These are phyloP conservation scores for Alfaro cultratus DNA, from an alignment of 2,797 vertebrate species.

Conservation along the genomic window DNA sequence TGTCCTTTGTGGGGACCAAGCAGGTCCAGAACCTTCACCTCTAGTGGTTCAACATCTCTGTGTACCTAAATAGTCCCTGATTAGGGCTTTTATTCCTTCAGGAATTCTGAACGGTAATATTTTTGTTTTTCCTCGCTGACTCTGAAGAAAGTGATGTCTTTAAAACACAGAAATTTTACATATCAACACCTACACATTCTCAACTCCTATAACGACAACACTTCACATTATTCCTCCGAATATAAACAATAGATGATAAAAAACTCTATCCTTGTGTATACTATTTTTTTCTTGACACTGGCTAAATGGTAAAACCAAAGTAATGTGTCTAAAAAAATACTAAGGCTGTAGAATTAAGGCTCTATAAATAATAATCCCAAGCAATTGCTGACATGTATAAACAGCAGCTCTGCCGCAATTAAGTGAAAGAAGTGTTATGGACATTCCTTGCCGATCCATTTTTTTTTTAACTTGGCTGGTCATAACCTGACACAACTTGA, in stretches of 20 bases:
- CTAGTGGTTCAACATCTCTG: conserved; percentile 71
- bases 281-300: conserved; percentile 29
- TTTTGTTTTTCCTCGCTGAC: conserved; percentile 39
- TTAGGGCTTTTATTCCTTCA: conserved; percentile 68
- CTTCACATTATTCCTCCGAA: conserved; percentile 31
- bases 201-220: conserved; percentile 18
- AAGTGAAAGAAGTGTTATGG: conserved; percentile 43
- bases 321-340: conserved; percentile 28
- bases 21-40: conserved; percentile 46
- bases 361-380: conserved; percentile 42
- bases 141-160: conserved; percentile 67
- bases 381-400: conserved; percentile 36
- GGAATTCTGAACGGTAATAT: conserved; percentile 55
- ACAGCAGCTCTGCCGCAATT: conserved; percentile 29
- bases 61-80: conserved; percentile 69
- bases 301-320: conserved; percentile 23
- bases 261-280: conserved; percentile 3
- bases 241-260: conserved; percentile 20
- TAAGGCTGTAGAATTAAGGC: conserved; percentile 67
- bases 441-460: conserved; percentile 51
- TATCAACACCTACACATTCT: conserved; percentile 40
- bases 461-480: conserved; percentile 32
- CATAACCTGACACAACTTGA: conserved; percentile 44
- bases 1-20: conserved; percentile 35
- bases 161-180: conserved; percentile 49